phyloP scores from a whole-genome alignment of 2,113 vertebrate genomes.

The Sander vitreus region DNA sequence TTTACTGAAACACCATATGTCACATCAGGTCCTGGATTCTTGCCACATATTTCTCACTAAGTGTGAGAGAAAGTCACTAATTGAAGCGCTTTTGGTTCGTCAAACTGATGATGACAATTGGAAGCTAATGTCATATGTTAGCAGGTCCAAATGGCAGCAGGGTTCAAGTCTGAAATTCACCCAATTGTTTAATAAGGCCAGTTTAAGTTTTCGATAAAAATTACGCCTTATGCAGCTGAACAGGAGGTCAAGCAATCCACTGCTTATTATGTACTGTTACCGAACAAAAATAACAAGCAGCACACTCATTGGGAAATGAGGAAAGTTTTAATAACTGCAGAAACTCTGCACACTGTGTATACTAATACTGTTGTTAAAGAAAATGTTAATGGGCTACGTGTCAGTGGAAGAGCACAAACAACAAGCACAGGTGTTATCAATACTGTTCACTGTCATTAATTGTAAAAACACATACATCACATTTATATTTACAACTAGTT shows the following conservation, averaged over 20 bases:
- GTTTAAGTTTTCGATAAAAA: background rate
- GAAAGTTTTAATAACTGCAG: background rate
- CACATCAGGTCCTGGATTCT: background rate
- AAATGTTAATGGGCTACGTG: background rate
- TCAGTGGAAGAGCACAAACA: background rate
- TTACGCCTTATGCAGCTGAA: background rate
- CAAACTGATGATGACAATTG: conserved; percentile 17
- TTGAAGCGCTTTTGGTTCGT: conserved; percentile 12
- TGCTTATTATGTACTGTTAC: conserved; percentile 11
- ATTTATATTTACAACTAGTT: background rate
- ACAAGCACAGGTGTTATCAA: background rate
- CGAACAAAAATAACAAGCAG: background rate
- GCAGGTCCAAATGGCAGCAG: background rate
- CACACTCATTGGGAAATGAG: background rate
- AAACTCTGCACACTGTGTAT: background rate
- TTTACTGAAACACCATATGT: conserved; percentile 7
- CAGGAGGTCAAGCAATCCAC: background rate
- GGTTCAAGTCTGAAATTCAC: background rate
- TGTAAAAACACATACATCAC: background rate
- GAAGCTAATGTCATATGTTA: background rate
- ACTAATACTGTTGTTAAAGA: background rate
- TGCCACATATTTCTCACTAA: conserved; percentile 28
- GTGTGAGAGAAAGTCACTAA: background rate
- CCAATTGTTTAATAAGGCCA: conserved; percentile 4
- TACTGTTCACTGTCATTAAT: background rate